Conservation (phyloP, 2,797 vertebrate genomes). For the Labeo calbasu region DNA sequence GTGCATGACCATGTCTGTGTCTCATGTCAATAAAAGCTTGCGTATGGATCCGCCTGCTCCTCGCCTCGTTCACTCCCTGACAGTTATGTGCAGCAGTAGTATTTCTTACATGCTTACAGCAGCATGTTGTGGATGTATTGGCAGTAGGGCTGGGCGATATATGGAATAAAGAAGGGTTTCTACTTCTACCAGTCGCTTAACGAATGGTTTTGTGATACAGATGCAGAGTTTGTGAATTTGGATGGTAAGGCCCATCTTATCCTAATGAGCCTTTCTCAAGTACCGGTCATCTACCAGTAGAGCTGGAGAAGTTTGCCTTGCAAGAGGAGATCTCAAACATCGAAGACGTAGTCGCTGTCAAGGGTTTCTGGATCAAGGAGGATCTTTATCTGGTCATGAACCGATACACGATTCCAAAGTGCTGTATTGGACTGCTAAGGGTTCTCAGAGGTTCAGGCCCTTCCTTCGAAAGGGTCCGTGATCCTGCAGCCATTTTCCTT, state of each 20-base stretch:
- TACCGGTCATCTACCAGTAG: slow-evolving; percentile 97
- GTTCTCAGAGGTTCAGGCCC: slow-evolving; percentile 92
- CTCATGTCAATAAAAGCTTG: too few relatives aligned
- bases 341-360: slow-evolving; percentile 96
- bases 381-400: slow-evolving; percentile 93
- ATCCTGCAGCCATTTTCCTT: slow-evolving; percentile 93
- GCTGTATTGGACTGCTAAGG: slow-evolving; percentile 90
- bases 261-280: slow-evolving; percentile 93
- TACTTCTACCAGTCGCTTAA: slow-evolving; percentile 96
- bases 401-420: slow-evolving; percentile 95
- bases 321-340: slow-evolving; percentile 94
- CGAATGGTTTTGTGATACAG: slow-evolving; percentile 97
- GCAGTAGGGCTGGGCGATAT: too few relatives aligned
- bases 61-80: too few relatives aligned
- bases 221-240: slow-evolving; percentile 91
- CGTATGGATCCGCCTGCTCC: too few relatives aligned
- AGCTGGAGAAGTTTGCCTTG: slow-evolving; percentile 89
- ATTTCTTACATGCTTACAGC: too few relatives aligned
- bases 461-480: slow-evolving; percentile 96
- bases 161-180: slow-evolving; percentile 82
- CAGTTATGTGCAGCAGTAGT: too few relatives aligned
- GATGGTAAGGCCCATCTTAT: slow-evolving; percentile 93
- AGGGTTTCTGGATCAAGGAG: slow-evolving; percentile 90
- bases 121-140: too few relatives aligned
- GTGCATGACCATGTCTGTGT: too few relatives aligned